phyloP scores from a whole-genome alignment of 2,888 invertebrate species.

The Mimumesa dahlbomi region DNA sequence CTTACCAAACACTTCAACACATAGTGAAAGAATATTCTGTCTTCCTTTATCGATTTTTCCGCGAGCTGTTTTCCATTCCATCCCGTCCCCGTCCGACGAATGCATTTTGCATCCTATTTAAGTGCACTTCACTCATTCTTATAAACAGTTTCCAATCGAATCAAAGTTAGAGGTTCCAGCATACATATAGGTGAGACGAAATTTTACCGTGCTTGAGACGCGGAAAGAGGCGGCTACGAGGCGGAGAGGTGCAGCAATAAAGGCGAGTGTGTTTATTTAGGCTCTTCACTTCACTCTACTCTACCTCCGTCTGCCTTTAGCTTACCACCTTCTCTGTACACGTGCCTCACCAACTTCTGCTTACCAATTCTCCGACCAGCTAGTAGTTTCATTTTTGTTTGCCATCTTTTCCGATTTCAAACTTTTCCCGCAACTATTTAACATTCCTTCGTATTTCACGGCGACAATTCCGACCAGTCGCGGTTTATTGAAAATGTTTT shows the following conservation, averaged over 20 bases:
- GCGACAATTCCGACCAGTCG: background rate
- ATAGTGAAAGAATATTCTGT: too few species aligned
- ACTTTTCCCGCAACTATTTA: too few species aligned
- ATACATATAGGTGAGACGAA: slow-evolving; percentile 27
- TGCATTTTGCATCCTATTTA: too few species aligned
- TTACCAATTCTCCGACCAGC: slow-evolving; percentile 7
- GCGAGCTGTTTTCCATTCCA: background rate
- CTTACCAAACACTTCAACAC: too few species aligned
- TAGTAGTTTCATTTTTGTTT: slow-evolving; percentile 11
- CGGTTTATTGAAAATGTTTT: too few species aligned
- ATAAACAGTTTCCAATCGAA: slow-evolving; percentile 5
- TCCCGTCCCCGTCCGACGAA: too few species aligned
- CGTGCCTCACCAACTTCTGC: slow-evolving; percentile 32
- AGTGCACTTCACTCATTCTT: background rate
- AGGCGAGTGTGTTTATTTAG: slow-evolving; percentile 78
- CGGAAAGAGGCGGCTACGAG: slow-evolving; percentile 44
- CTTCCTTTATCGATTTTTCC: background rate
- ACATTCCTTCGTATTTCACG: too few species aligned
- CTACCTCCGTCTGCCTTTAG: slow-evolving; percentile 52
- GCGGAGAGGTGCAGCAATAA: slow-evolving; percentile 75
- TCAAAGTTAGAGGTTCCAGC: background rate
- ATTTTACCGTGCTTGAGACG: slow-evolving; percentile 54
- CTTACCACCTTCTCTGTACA: slow-evolving; percentile 41
- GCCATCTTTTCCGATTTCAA: slow-evolving; percentile 9
- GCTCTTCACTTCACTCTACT: slow-evolving; percentile 73